A percentile compares a stretch with the other conserved stretches of the same genome.
These are phyloP conservation scores for Drosophila gaucha DNA, from an alignment of 2,888 invertebrate genomes.

Conservation along the genomic window DNA sequence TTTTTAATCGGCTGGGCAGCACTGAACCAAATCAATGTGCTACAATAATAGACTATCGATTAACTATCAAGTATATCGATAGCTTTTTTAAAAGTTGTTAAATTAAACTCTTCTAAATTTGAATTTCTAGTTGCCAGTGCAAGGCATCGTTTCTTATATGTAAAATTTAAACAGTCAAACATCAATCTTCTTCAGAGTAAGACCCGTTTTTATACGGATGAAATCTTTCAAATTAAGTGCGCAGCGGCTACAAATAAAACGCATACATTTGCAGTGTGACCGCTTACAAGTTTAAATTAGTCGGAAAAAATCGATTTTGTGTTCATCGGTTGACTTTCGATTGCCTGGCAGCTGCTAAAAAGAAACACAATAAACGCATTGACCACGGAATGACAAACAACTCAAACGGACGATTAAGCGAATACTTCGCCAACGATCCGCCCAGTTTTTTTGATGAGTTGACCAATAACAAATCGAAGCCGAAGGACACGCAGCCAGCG, in stretches of 20 bases:
- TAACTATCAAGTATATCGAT: background rate
- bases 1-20: background rate
- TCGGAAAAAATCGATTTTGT: background rate
- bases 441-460: conserved; percentile 85
- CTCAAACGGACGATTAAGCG: conserved; percentile 77
- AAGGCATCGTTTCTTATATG: too few species aligned
- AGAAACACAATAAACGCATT: conserved; percentile 25
- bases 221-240: background rate
- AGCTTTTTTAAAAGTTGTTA: too few species aligned
- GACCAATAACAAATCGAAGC: conserved; percentile 43
- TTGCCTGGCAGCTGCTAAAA: conserved; percentile 17
- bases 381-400: conserved; percentile 59
- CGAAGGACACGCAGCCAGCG: conserved; percentile 17
- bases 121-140: background rate
- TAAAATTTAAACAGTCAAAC: too few species aligned
- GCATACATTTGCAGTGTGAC: background rate
- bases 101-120: background rate
- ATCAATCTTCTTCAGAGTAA: too few species aligned
- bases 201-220: too few species aligned
- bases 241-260: background rate
- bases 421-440: conserved; percentile 85
- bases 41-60: background rate
- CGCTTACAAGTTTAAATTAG: background rate
- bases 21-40: background rate
- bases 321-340: conserved; percentile 20